Percentiles rank a stretch among this genome's conserved stretches.
Evolutionary conservation across 2,797 vertebrate species (phyloP).

Genomic region (Eremophila alpestris): DNA sequence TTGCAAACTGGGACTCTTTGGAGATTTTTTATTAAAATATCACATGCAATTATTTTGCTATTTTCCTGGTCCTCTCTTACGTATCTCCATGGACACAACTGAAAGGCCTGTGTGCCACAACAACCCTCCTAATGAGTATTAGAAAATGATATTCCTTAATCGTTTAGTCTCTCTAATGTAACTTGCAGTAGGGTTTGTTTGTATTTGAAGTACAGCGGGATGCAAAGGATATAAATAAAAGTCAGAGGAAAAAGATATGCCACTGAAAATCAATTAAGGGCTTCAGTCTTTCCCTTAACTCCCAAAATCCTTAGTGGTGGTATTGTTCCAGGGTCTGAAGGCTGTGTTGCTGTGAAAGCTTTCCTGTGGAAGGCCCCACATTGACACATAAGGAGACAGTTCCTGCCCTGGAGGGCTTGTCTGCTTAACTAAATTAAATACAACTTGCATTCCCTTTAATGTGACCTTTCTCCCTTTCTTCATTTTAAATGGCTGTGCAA

Average conservation of each 20-base stretch:
- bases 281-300: not conserved
- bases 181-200: not conserved
- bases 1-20: not conserved
- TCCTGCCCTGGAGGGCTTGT: not conserved
- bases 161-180: not conserved
- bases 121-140: not conserved
- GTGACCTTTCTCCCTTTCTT: conserved; percentile 30
- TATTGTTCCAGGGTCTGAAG: not conserved
- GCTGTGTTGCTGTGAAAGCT: not conserved
- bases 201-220: not conserved
- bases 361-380: not conserved
- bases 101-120: not conserved
- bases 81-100: not conserved
- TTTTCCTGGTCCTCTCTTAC: not conserved
- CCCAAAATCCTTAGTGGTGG: not conserved
- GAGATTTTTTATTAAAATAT: not conserved
- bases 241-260: not conserved
- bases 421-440: conserved; percentile 24
- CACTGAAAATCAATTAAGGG: not conserved
- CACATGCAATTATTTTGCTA: not conserved
- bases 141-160: not conserved
- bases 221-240: not conserved
- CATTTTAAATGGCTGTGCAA: not conserved
- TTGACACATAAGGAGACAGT: fast-evolving
- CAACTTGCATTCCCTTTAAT: not conserved